These are phyloP conservation scores for Lapara coniferarum DNA, from an alignment of 2,888 invertebrate genomes.

Conservation along the genomic window DNA sequence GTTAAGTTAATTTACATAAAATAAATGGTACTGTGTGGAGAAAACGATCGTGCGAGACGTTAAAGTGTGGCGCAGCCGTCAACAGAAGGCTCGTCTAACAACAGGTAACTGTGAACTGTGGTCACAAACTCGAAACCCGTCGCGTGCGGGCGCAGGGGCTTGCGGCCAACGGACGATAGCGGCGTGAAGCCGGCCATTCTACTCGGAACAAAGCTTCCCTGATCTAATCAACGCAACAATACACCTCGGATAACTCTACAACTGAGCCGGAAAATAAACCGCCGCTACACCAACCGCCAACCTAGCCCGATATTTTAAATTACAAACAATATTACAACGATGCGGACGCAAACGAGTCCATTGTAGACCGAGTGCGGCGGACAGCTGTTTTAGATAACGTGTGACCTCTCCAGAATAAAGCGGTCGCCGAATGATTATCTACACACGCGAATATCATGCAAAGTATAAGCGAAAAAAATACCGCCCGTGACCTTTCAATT, in stretches of 20 bases:
- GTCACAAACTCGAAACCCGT: slow-evolving; percentile 56
- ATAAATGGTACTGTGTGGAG: not conserved
- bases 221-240: slow-evolving; percentile 82
- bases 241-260: slow-evolving; percentile 72
- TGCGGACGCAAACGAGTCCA: slow-evolving; percentile 73
- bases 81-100: slow-evolving; percentile 11
- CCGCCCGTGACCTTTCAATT: slow-evolving; percentile 1
- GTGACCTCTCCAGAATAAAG: slow-evolving; percentile 76
- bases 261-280: slow-evolving; percentile 72
- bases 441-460: slow-evolving; percentile 56
- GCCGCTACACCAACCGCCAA: slow-evolving; percentile 58
- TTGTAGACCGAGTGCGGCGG: slow-evolving; percentile 72
- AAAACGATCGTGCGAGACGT: slow-evolving; percentile 4
- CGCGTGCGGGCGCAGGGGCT: slow-evolving; percentile 65
- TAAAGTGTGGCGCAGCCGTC: slow-evolving; percentile 1
- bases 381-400: slow-evolving; percentile 81
- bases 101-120: slow-evolving; percentile 32
- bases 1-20: not conserved
- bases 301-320: slow-evolving; percentile 76
- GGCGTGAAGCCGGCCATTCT: slow-evolving; percentile 64
- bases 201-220: slow-evolving; percentile 72
- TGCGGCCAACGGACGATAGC: slow-evolving; percentile 65
- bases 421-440: slow-evolving; percentile 57
- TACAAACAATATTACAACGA: slow-evolving; percentile 78
- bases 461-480: slow-evolving; percentile 33